Conservation (phyloP, 2,888 invertebrate species). For the Tortrix viridana region DNA sequence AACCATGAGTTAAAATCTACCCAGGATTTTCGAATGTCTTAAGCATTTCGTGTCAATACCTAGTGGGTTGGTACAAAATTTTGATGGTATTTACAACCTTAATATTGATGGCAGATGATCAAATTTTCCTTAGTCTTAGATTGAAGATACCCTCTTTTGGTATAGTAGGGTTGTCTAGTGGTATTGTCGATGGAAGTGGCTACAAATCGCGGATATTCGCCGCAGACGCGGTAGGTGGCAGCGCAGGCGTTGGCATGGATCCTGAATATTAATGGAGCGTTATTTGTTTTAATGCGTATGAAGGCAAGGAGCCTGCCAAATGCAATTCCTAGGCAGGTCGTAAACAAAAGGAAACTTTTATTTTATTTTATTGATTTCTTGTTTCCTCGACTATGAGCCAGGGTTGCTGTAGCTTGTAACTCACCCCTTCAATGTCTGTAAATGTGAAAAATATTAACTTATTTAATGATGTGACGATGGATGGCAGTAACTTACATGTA, state of each 20-base stretch:
- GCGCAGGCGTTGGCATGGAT: constrained; percentile 56
- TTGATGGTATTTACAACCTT: no score
- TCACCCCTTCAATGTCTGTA: no score
- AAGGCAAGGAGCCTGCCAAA: constrained; percentile 69
- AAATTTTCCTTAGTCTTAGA: no score
- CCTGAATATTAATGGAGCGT: constrained; percentile 70
- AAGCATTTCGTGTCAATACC: no score
- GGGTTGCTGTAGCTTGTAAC: background rate
- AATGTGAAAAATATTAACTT: no score
- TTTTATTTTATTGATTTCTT: constrained; percentile 31
- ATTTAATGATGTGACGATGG: no score
- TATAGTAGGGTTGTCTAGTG: constrained; percentile 2
- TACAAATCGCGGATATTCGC: constrained; percentile 34
- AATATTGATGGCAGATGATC: no score
- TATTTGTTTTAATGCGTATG: constrained; percentile 61
- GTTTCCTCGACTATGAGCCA: background rate
- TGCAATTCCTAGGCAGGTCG: constrained; percentile 51
- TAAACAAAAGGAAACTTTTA: constrained; percentile 46
- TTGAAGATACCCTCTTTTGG: no score
- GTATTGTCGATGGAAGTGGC: constrained; percentile 24
- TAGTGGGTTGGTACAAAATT: no score
- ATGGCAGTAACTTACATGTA: no score
- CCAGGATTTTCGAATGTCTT: no score
- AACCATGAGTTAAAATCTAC: no score
- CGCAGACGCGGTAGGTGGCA: constrained; percentile 14